Conservation (phyloP, 2,113 vertebrate species). For the Pterocles gutturalis region DNA sequence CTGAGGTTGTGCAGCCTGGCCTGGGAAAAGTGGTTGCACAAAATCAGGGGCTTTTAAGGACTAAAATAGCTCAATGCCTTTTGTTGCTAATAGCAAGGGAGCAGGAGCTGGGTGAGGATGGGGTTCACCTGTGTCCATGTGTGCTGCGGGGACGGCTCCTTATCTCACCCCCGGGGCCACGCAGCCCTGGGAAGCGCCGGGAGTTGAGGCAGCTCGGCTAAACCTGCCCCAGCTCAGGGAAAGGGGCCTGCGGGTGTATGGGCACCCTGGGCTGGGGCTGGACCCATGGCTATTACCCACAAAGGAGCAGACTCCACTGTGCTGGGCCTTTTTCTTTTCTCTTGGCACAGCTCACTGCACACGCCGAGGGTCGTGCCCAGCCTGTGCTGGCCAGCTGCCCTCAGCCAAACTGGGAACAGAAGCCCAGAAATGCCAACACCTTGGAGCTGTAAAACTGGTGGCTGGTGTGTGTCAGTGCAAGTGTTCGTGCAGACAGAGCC, state of each 20-base stretch:
- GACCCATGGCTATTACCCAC: rapidly evolving
- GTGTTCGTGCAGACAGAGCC: background rate
- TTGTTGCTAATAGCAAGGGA: background rate
- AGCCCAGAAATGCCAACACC: too few species aligned
- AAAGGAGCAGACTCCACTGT: background rate
- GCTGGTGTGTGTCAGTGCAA: background rate
- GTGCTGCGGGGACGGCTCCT: background rate
- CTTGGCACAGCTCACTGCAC: background rate
- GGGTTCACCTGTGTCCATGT: background rate
- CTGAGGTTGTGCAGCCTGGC: background rate
- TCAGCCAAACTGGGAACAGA: background rate
- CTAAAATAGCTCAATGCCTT: background rate
- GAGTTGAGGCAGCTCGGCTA: background rate
- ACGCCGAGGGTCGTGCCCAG: rapidly evolving
- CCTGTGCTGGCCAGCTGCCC: rapidly evolving
- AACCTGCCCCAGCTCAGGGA: background rate
- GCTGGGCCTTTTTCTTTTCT: background rate
- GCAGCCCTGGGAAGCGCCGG: rapidly evolving
- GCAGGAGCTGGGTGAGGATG: background rate
- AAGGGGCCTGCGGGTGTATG: rapidly evolving
- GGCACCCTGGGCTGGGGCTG: background rate
- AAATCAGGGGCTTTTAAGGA: background rate
- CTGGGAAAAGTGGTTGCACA: background rate
- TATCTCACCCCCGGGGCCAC: rapidly evolving
- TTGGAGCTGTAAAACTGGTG: background rate